A percentile compares a stretch with the other conserved stretches of the same genome.
phyloP scores from a whole-genome alignment of 2,797 vertebrate genomes.

The Valencia hispanica region DNA sequence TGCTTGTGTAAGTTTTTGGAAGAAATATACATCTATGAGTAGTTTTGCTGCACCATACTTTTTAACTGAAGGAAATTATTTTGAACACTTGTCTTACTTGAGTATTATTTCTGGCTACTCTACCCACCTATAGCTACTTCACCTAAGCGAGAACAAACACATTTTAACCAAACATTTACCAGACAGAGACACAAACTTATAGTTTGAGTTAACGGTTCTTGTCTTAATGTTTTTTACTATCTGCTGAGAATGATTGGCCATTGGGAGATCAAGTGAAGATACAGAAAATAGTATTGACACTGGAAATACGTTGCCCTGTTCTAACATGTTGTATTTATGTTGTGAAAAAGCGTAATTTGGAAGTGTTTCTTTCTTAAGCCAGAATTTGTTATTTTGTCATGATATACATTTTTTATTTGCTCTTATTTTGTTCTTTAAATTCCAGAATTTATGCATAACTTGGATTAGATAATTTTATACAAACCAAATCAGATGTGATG shows the following conservation, averaged over 20 bases:
- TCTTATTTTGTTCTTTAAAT: background rate
- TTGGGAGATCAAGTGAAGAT: too few relatives aligned
- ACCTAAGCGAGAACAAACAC: background rate
- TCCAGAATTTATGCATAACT: background rate
- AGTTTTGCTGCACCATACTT: background rate
- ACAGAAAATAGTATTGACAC: too few relatives aligned
- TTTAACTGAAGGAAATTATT: background rate
- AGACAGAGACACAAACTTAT: background rate
- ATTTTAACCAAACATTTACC: background rate
- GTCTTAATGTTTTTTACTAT: background rate
- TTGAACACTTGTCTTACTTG: background rate
- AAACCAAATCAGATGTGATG: background rate
- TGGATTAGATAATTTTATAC: background rate
- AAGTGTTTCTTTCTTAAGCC: background rate
- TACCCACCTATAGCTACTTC: background rate
- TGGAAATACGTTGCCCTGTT: background rate
- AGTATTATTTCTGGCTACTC: background rate
- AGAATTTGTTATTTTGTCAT: background rate
- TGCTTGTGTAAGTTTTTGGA: background rate
- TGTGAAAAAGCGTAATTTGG: background rate
- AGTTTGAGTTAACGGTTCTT: background rate
- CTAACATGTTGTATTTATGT: background rate
- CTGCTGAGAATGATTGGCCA: too few relatives aligned
- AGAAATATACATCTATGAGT: background rate
- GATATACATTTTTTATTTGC: background rate